Percentiles rank a stretch among this genome's conserved stretches.
phyloP scores from a whole-genome alignment of 2,113 vertebrate genomes.

The Oophaga pumilio region DNA sequence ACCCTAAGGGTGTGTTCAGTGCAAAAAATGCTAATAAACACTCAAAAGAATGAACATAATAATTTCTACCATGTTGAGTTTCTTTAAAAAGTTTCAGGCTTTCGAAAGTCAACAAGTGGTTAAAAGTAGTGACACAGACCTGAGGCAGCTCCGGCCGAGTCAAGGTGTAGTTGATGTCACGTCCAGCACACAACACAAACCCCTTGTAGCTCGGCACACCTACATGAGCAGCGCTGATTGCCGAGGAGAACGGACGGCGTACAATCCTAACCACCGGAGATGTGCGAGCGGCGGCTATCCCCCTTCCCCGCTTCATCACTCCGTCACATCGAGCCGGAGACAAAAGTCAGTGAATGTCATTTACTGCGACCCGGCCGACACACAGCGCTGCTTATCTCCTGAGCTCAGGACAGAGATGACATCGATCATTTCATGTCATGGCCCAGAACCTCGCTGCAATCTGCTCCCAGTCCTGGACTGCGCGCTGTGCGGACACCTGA shows the following conservation, averaged over 20 bases:
- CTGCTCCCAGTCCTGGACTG: neutral
- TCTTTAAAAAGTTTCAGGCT: too few relatives aligned
- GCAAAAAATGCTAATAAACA: too few relatives aligned
- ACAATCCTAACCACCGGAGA: neutral
- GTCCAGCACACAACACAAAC: neutral
- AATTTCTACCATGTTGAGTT: too few relatives aligned
- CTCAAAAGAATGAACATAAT: too few relatives aligned
- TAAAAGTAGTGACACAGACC: too few relatives aligned
- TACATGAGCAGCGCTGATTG: neutral
- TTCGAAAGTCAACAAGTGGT: too few relatives aligned
- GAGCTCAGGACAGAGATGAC: neutral
- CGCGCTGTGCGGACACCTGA: too few relatives aligned
- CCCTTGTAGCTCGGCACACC: neutral
- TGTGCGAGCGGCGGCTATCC: neutral
- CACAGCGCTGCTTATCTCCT: slow-evolving; percentile 1
- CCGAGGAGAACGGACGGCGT: neutral
- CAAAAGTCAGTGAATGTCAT: slow-evolving; percentile 25
- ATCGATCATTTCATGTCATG: neutral
- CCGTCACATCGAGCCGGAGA: neutral
- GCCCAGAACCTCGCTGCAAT: neutral
- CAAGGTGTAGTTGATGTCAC: neutral
- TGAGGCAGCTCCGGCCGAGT: neutral
- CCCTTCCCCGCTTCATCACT: neutral
- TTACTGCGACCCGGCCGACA: slow-evolving; percentile 21
- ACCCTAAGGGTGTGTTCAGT: too few relatives aligned